These are phyloP conservation scores for Phataginus tricuspis DNA, from an alignment of 2,797 vertebrate species.

Conservation along the genomic window DNA sequence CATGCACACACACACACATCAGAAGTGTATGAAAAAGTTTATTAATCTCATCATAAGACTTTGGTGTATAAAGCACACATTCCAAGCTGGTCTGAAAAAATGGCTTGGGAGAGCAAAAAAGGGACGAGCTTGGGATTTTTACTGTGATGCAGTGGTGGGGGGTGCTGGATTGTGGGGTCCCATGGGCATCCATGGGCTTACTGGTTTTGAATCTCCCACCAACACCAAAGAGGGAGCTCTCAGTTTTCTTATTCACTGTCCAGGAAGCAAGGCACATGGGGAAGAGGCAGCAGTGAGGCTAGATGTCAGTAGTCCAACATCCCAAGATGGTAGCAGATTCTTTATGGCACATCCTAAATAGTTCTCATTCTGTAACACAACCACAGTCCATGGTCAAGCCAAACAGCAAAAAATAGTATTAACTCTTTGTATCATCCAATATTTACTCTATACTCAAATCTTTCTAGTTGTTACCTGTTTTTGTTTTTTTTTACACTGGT, in stretches of 20 bases:
- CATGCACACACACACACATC: not conserved
- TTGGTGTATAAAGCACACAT: not conserved
- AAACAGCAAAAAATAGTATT: not conserved
- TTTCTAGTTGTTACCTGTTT: not conserved
- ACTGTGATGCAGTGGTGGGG: not conserved
- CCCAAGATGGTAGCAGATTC: not conserved
- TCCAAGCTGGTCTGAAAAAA: not conserved
- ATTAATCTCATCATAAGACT: not conserved
- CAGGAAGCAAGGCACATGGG: not conserved
- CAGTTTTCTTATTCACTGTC: not conserved
- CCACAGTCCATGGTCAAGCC: not conserved
- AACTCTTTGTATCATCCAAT: not conserved
- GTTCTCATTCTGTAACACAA: not conserved
- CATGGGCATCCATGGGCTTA: not conserved
- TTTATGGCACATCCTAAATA: not conserved
- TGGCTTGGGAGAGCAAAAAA: too few relatives aligned
- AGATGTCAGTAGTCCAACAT: not conserved
- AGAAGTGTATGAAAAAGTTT: not conserved
- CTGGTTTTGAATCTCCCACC: not conserved
- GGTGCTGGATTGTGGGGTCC: rapidly evolving
- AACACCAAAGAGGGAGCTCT: not conserved
- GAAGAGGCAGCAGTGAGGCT: rapidly evolving
- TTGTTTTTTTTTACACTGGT: not conserved
- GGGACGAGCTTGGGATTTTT: not conserved
- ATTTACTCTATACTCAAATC: not conserved